Evolutionary conservation across 2,797 vertebrate genomes (phyloP).

Genomic region (Poecilia picta): DNA sequence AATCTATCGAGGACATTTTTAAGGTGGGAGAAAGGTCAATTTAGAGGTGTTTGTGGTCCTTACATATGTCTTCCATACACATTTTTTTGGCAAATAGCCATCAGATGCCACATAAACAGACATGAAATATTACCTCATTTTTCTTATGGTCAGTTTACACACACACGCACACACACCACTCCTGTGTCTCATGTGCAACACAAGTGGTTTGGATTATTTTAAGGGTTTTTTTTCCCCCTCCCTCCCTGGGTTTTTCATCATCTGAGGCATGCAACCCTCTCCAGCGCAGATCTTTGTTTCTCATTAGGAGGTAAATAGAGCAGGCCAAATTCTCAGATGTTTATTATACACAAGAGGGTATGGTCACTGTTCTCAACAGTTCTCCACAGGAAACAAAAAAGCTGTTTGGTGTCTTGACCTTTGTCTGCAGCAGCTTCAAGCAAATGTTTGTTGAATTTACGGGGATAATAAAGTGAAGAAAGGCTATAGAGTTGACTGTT

Average conservation of each 20-base stretch:
- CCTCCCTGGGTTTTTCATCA: constrained; percentile 65
- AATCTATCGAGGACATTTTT: neutral
- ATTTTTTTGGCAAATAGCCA: constrained; percentile 53
- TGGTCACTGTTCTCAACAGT: constrained; percentile 70
- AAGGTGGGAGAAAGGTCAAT: neutral
- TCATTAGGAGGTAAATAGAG: constrained; percentile 78
- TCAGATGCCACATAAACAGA: constrained; percentile 66
- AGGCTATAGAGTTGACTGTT: constrained; percentile 30
- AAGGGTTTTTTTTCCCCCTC: constrained; percentile 40
- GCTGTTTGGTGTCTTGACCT: constrained; percentile 66
- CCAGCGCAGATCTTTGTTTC: constrained; percentile 80
- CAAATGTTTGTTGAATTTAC: constrained; percentile 55
- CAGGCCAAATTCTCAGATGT: constrained; percentile 76
- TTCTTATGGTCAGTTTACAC: constrained; percentile 64
- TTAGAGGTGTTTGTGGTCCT: neutral
- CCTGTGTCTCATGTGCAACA: constrained; percentile 58
- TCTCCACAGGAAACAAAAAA: constrained; percentile 48
- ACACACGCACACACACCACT: constrained; percentile 53
- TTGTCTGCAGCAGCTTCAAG: constrained; percentile 61
- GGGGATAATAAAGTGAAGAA: constrained; percentile 49
- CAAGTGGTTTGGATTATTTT: constrained; percentile 80
- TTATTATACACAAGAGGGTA: constrained; percentile 77
- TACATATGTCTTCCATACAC: constrained; percentile 28
- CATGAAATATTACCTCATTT: constrained; percentile 53
- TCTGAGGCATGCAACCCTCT: constrained; percentile 75